Evolutionary conservation across 92 coral and sea anemone species (phyloP).

Genomic region (Palythoa grandiflora): DNA sequence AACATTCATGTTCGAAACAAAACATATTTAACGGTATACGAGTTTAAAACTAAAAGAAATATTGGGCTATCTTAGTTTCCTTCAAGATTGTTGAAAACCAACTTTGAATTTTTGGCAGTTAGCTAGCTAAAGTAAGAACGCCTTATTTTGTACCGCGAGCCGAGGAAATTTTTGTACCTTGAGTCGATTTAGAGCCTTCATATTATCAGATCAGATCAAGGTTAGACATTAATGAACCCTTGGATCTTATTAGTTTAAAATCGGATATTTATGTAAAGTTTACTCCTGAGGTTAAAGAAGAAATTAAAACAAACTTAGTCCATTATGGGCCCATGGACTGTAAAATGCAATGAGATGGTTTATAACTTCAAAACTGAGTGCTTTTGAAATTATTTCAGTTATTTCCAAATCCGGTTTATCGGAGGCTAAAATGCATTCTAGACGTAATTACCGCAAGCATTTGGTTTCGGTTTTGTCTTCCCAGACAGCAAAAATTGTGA

Average conservation of each 20-base stretch:
- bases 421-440: neutral
- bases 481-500: neutral
- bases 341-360: too few relatives aligned
- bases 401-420: neutral
- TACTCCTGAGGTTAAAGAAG: neutral
- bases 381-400: neutral
- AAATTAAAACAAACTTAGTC: neutral
- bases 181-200: too few relatives aligned
- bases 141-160: too few relatives aligned
- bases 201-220: neutral
- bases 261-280: neutral
- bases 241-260: neutral
- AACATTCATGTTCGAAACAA: too few relatives aligned
- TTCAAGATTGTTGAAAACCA: too few relatives aligned
- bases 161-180: too few relatives aligned
- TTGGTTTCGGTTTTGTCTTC: neutral
- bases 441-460: neutral
- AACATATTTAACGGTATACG: too few relatives aligned
- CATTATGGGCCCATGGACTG: too few relatives aligned
- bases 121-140: neutral
- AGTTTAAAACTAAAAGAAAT: too few relatives aligned
- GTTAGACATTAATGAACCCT: neutral
- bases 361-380: neutral
- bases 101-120: too few relatives aligned
- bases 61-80: too few relatives aligned